phyloP scores from a whole-genome alignment of 2,113 vertebrate species.

The Chloropsis hardwickii region DNA sequence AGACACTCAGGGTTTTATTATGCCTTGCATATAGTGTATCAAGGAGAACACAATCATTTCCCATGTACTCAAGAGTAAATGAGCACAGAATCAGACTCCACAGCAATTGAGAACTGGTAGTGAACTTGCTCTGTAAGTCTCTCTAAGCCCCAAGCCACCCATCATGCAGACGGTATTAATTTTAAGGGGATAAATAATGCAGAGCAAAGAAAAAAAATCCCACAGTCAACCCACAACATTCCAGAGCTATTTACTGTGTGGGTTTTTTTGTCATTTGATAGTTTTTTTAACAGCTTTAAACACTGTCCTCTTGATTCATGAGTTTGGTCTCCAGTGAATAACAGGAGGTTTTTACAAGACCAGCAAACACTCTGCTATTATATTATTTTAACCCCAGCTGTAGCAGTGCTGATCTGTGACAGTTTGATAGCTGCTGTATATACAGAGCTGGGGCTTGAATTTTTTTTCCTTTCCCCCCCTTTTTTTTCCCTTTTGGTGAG shows the following conservation, averaged over 20 bases:
- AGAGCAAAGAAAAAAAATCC: background rate
- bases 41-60: background rate
- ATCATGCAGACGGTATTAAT: background rate
- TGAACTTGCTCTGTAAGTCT: background rate
- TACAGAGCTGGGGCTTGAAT: background rate
- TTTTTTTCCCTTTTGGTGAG: background rate
- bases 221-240: background rate
- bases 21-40: background rate
- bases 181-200: constrained; percentile 23
- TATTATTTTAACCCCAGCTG: background rate
- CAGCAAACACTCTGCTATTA: background rate
- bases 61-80: background rate
- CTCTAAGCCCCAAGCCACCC: background rate
- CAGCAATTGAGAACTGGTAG: background rate
- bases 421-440: background rate
- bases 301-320: background rate
- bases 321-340: background rate
- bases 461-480: rapidly evolving
- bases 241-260: background rate
- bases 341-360: constrained; percentile 21
- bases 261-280: background rate
- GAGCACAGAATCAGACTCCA: background rate
- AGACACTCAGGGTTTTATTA: background rate
- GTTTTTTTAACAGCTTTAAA: background rate
- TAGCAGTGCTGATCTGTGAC: background rate